A percentile compares a stretch with the other conserved stretches of the same genome.
Conservation (phyloP, 1,140 invertebrate genomes). For the Pogonognathellus flavescens region DNA sequence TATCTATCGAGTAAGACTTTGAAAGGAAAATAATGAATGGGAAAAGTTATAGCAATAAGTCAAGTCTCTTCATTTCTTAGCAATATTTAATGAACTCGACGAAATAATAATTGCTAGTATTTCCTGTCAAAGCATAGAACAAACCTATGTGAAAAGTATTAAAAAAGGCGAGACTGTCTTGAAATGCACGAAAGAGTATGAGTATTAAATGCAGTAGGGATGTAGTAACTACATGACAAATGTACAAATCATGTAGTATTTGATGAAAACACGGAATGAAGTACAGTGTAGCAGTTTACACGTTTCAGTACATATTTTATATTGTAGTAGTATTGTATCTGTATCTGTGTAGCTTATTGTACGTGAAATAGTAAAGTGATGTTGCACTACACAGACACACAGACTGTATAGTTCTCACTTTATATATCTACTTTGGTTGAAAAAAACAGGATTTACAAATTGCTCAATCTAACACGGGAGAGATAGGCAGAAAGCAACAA, state of each 20-base stretch:
- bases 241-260: too few species aligned
- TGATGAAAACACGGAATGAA: too few species aligned
- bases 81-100: background rate
- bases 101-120: background rate
- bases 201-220: background rate
- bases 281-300: too few species aligned
- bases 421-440: conserved; percentile 33
- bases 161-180: background rate
- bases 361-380: too few species aligned
- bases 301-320: too few species aligned
- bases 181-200: background rate
- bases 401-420: background rate
- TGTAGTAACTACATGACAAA: background rate
- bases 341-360: too few species aligned
- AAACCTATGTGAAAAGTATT: background rate
- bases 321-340: too few species aligned
- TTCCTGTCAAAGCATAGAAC: background rate
- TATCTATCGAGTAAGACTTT: background rate
- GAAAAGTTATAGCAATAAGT: too few species aligned
- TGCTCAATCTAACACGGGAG: conserved; percentile 62
- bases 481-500: conserved; percentile 57
- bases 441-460: conserved; percentile 60
- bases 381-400: background rate
- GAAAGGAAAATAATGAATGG: background rate
- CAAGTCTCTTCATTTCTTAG: too few species aligned